Evolutionary conservation across 2,888 invertebrate genomes (phyloP).

Genomic region (Pachymerium ferrugineum): DNA sequence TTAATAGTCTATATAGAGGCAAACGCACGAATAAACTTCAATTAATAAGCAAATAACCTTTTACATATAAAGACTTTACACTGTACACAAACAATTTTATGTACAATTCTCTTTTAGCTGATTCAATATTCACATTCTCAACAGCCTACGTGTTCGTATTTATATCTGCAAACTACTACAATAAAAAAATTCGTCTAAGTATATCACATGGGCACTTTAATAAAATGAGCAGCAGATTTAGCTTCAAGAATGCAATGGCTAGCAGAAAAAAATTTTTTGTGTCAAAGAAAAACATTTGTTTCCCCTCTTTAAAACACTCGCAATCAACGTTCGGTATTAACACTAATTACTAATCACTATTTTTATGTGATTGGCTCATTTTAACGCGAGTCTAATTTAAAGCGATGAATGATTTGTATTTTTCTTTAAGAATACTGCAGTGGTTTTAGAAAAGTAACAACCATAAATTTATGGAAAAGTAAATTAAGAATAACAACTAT

Average conservation of each 20-base stretch:
- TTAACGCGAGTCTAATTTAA: neutral
- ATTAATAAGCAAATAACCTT: slow-evolving; percentile 1
- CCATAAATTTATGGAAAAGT: neutral
- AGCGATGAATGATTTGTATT: neutral
- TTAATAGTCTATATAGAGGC: slow-evolving; percentile 15
- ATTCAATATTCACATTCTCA: neutral
- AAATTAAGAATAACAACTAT: neutral
- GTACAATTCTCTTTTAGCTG: neutral
- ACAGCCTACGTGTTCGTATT: neutral
- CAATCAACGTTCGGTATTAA: neutral
- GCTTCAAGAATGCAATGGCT: neutral
- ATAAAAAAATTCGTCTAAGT: neutral
- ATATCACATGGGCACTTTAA: slow-evolving; percentile 15
- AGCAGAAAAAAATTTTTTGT: neutral
- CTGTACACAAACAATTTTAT: slow-evolving; percentile 16
- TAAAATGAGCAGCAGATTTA: slow-evolving; percentile 5
- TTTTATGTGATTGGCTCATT: neutral
- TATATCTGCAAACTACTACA: neutral
- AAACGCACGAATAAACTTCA: slow-evolving; percentile 10
- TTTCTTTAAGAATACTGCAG: slow-evolving; percentile 1
- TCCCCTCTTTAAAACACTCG: neutral
- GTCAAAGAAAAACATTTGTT: neutral
- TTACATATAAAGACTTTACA: slow-evolving; percentile 20
- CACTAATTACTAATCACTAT: neutral
- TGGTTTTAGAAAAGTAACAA: neutral